Evolutionary conservation across 2,113 vertebrate genomes (phyloP).

Genomic region (Siphamia tubifer): DNA sequence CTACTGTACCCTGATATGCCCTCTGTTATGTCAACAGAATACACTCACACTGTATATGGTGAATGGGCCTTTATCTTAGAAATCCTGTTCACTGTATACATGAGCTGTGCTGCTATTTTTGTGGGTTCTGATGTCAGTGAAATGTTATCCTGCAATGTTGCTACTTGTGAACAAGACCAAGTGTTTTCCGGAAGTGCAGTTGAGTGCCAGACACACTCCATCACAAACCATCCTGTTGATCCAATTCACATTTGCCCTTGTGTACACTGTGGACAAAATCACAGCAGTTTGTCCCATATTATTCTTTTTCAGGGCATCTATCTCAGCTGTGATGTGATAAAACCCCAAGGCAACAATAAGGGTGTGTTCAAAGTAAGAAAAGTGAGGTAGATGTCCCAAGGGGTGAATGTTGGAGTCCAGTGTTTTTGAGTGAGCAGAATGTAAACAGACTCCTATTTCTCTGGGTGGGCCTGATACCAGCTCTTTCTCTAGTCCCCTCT

Average conservation of each 20-base stretch:
- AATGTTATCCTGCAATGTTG: conserved; percentile 20
- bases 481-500: neutral
- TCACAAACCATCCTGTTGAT: conserved; percentile 55
- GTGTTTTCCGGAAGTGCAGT: conserved; percentile 33
- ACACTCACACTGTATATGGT: neutral
- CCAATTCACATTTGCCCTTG: neutral
- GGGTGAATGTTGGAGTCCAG: conserved; percentile 30
- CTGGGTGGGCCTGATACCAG: conserved; percentile 29
- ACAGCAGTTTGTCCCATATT: neutral
- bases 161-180: neutral
- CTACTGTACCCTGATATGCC: neutral
- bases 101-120: conserved; percentile 16
- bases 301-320: conserved; percentile 13
- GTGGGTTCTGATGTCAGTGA: neutral
- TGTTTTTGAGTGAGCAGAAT: conserved; percentile 51
- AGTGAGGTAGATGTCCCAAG: conserved; percentile 19
- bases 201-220: conserved; percentile 44
- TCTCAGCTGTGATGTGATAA: conserved; percentile 3
- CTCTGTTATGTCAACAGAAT: neutral
- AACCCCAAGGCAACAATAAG: neutral
- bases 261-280: conserved; percentile 1
- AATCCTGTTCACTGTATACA: conserved; percentile 4
- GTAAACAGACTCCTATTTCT: conserved; percentile 53
- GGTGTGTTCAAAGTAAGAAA: neutral
- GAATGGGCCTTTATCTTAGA: conserved; percentile 7